Conservation (phyloP, 2,888 invertebrate genomes). For the Xiphydria camelus region DNA sequence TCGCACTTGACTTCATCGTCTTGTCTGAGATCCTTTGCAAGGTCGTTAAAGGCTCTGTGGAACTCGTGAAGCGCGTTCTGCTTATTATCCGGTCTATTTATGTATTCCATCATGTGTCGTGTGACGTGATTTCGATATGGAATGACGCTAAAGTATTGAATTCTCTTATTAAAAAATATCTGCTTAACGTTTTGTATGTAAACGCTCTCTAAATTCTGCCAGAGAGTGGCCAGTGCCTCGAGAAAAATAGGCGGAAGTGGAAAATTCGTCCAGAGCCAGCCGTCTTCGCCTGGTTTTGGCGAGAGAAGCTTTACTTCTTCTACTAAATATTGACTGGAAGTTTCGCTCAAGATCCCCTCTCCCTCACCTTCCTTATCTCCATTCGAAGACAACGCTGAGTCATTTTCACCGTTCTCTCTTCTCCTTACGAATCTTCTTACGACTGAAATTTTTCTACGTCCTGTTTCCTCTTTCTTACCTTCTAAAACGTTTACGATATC, state of each 20-base stretch:
- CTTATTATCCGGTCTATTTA: constrained; percentile 63
- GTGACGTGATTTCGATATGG: constrained; percentile 64
- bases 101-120: constrained; percentile 62
- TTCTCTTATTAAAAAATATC: constrained; percentile 63
- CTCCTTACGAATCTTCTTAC: constrained; percentile 2
- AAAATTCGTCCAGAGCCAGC: constrained; percentile 58
- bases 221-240: constrained; percentile 58
- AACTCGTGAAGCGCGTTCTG: constrained; percentile 63
- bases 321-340: too few relatives aligned
- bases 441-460: too few relatives aligned
- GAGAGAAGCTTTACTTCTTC: too few relatives aligned
- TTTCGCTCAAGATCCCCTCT: neutral
- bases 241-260: constrained; percentile 55
- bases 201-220: constrained; percentile 61
- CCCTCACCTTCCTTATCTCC: constrained; percentile 6
- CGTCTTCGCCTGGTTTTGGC: constrained; percentile 32
- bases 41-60: constrained; percentile 65
- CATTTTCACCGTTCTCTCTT: neutral
- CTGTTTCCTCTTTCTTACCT: constrained; percentile 39
- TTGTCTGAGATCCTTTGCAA: constrained; percentile 64
- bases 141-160: constrained; percentile 61
- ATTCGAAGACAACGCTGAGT: neutral
- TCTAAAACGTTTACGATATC: constrained; percentile 55
- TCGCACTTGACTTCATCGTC: constrained; percentile 65
- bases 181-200: constrained; percentile 63